These are phyloP conservation scores for Xylocopa sonorina DNA, from an alignment of 1,140 invertebrate species.

Conservation along the genomic window DNA sequence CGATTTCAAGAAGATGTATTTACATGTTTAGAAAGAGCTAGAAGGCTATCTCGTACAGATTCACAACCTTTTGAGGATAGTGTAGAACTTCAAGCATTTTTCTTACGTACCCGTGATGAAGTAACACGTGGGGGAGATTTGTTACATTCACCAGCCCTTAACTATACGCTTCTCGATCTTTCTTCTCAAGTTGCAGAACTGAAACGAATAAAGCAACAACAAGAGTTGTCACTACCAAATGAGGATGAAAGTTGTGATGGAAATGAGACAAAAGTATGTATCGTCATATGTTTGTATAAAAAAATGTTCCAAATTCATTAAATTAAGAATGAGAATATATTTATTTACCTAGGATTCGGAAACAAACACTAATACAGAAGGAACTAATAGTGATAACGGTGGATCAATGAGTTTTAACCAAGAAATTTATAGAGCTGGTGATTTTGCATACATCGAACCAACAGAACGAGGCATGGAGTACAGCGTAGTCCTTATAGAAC, in stretches of 20 bases:
- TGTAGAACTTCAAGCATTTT: constrained; percentile 95
- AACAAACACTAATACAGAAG: constrained; percentile 62
- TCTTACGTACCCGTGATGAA: constrained; percentile 90
- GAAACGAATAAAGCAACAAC: constrained; percentile 89
- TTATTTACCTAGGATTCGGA: constrained; percentile 66
- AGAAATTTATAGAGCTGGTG: constrained; percentile 90
- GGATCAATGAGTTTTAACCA: constrained; percentile 87
- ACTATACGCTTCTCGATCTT: constrained; percentile 89
- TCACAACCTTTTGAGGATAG: constrained; percentile 98
- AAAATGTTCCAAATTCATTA: background rate
- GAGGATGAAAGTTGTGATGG: constrained; percentile 88
- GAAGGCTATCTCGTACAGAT: constrained; percentile 93
- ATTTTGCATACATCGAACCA: constrained; percentile 95
- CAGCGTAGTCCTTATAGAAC: constrained; percentile 94
- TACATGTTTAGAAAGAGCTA: constrained; percentile 94
- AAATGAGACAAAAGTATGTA: constrained; percentile 76
- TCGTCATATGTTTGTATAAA: background rate
- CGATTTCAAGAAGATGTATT: constrained; percentile 99
- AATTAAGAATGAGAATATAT: constrained; percentile 16
- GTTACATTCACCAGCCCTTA: constrained; percentile 93
- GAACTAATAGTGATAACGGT: constrained; percentile 76
- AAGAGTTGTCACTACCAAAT: constrained; percentile 85
- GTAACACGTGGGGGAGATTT: constrained; percentile 90
- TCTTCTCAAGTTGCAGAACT: constrained; percentile 88
- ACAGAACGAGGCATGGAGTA: constrained; percentile 90